Evolutionary conservation across 2,797 vertebrate genomes (phyloP), one percentile per base, ranked within the genome.

Genomic region (Gallinago nigripennis): DNA sequence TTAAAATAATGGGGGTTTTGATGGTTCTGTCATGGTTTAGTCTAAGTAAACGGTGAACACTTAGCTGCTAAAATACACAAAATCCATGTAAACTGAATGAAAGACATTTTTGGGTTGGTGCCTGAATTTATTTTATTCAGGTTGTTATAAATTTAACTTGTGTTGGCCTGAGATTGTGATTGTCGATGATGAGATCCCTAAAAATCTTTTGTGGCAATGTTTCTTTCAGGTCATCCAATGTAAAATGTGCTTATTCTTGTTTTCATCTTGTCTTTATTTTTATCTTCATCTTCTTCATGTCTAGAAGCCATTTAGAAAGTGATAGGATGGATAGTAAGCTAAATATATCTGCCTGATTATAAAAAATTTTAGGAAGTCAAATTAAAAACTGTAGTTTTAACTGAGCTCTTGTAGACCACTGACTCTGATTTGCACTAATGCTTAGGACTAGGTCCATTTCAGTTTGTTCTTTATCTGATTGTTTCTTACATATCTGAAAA

Each of bases 81-180:
- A 75, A 20, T 4, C 1, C 0, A 1, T 78, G 17, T 58, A 66
- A 80, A 77, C 35, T 51, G 8, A 19, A 28, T 80, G 27, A 24
- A 65, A 41, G 43, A 54, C 4, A 18, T 63, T 87, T 82, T 83
- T 57, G 21, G 6, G 6, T 72, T 66, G 39, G 17, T 78, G 46
- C 35, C 58, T 86, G 57, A 70, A 78, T 93, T 91, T 91, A 69
- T 92, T 81, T 82, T 23, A 43, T 92, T 91, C 48, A 50, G 75
- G 46, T 65, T 92, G 31, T 87, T 91, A 56, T 37, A 75, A 90
- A 81, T 91, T 94, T 93, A 20, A 76, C 60, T 94, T 95, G 16
- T 70, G 24, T 71, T 92, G 82, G 21, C 46, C 75, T 91, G 64
- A 89, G 46, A 35, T 60, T 88, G 43, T 94, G 72, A 57, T 83